Evolutionary conservation across 2,888 invertebrate genomes (phyloP).

Genomic region (Exephanes ischioxanthus): DNA sequence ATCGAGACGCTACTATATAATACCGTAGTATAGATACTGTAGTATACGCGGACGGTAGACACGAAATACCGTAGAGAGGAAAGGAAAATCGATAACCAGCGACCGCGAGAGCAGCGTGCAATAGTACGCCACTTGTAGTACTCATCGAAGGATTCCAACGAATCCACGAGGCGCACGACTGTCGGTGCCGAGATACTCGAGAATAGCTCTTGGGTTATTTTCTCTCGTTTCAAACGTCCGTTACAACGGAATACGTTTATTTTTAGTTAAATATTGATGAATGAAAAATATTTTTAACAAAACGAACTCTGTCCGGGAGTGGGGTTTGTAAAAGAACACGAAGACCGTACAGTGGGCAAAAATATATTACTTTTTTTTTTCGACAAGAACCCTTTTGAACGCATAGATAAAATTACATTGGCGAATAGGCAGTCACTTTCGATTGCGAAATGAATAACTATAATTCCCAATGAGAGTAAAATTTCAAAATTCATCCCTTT

Average conservation of each 20-base stretch:
- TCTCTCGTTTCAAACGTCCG: neutral
- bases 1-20: constrained; percentile 34
- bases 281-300: neutral
- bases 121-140: constrained; percentile 64
- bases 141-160: constrained; percentile 57
- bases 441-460: no score
- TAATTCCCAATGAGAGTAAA: neutral
- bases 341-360: neutral
- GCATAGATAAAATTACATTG: neutral
- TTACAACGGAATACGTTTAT: neutral
- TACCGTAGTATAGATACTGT: constrained; percentile 42
- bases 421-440: neutral
- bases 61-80: constrained; percentile 61
- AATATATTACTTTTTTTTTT: neutral
- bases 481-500: neutral
- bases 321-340: neutral
- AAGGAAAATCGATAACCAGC: constrained; percentile 67
- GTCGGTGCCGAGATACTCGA: constrained; percentile 12
- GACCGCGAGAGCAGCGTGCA: constrained; percentile 62
- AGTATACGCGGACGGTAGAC: constrained; percentile 54
- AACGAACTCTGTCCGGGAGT: neutral
- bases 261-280: neutral
- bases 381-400: neutral
- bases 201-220: neutral
- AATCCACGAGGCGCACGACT: constrained; percentile 35